Evolutionary conservation across 1,140 invertebrate species (phyloP), one percentile per base, ranked within the genome.

Genomic region (Venustaconcha ellipsiformis): DNA sequence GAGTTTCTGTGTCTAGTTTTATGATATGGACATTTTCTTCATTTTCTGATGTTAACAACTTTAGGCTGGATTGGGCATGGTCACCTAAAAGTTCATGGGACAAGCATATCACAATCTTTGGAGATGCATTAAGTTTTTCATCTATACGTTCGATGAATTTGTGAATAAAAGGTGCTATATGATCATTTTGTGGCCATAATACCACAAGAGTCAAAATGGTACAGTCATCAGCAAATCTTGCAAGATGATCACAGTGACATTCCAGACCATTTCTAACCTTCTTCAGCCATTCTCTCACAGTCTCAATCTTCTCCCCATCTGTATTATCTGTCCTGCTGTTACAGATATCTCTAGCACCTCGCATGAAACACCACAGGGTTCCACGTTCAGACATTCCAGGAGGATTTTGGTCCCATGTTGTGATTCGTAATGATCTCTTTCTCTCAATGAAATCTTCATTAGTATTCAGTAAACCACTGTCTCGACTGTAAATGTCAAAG

Each of bases 341-440:
- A 23, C 71, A 77, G 65, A 76, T 60, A 58, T 83, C 82, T 70
- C 76, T 60, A 23, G 73, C 59, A 11, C 83, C 83, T 59, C 82
- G 66, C 3, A 83, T 56, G 71, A 80, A 80, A 66, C 78, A 81
- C 83, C 83, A 84, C 56, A 69, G 64, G 15, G 83, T 82, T n/a
- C 74, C 74, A 60, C 74, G 74, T 68, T 83, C 80, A 20, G 78
- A 71, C 5, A 81, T 66, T 26, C 67, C 59, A 15, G 67, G 60
- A 68, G 77, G 66, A 5, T 67, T 58, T 20, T 78, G 73, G 23
- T 58, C 73, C 82, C 81, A 84, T n/a, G 72, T 78, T 13, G 59
- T 73, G 13, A 84, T 74, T 70, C 70, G 64, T 14, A 83, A 62
- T 56, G 77, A 74, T 14, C 80, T 48, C 23, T n/a, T 70, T 48